Evolutionary conservation across 2,797 vertebrate genomes (phyloP), one percentile per base, ranked within the genome.

Genomic region (Chaetophractus vellerosus): DNA sequence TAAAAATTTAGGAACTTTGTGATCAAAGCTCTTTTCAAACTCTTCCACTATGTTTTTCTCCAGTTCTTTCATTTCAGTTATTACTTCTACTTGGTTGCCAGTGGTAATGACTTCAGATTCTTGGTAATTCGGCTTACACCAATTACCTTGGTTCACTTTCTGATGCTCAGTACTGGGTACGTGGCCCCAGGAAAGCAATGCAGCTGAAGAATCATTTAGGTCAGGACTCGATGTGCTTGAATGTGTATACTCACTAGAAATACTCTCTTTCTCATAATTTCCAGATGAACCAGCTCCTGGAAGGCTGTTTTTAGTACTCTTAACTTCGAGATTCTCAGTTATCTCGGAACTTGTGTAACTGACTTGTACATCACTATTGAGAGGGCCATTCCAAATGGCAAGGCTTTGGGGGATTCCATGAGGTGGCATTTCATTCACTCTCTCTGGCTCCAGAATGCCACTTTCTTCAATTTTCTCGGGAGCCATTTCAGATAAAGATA

Each of bases 221-320:
- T 99, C 99, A 84, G 99, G 99, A 88, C 98, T 99, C 1, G 99
- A 99, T 72, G 98, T 98, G 96, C 98, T 98, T 74, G 99, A 99
- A 26, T 98, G 95, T 88, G 98, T 98, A 96, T 98, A 99, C 92
- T 99, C 98, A 66, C 98, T 97, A 75, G 99, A 99, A 93, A 98
- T 96, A 96, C 98, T 98, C n/a, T 96, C 96, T 96, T 94, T 97
- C 66, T 97, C 98, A 76, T 95, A 86, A 68, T 95, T 97, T 97
- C 78, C 97, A 50, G 95, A 71, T 68, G 96, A 96, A 89, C 28
- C 90, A 74, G 90, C 91, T 94, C 84, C 87, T 57, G 83, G 96
- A 96, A 97, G 28, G 28, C 80, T 96, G 5, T 90, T 97, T 72
- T 95, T 83, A 18, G 90, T 94, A 90, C 91, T 95, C 72, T 93